Conservation (phyloP, 2,888 invertebrate genomes). For the Syrista parreyssii region DNA sequence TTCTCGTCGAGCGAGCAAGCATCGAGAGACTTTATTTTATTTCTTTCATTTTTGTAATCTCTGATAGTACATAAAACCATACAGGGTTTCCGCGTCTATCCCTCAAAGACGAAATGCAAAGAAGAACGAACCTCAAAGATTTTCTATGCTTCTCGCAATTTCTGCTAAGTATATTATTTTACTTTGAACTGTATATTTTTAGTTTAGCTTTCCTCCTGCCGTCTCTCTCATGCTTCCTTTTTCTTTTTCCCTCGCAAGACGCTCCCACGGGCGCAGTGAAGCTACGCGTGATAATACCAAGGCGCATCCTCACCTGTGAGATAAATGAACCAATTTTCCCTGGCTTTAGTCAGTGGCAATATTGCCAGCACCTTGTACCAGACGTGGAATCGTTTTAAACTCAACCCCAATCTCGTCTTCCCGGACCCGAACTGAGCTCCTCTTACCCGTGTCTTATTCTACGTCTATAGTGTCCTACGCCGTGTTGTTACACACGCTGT, state of each 20-base stretch:
- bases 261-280: conserved; percentile 11
- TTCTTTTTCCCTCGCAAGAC: neutral
- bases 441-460: neutral
- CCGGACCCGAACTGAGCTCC: neutral
- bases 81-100: neutral
- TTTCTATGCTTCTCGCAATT: neutral
- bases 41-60: neutral
- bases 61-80: neutral
- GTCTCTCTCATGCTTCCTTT: neutral
- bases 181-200: neutral
- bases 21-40: neutral
- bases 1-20: neutral
- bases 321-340: conserved; percentile 58
- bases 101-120: neutral
- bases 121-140: neutral
- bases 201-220: neutral
- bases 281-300: conserved; percentile 44
- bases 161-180: neutral
- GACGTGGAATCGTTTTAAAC: conserved; percentile 32
- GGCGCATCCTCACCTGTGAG: conserved; percentile 39
- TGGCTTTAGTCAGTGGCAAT: conserved; percentile 55
- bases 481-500: neutral
- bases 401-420: conserved; percentile 10
- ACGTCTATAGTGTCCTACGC: neutral
- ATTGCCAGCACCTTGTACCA: conserved; percentile 38